phyloP scores from a whole-genome alignment of 2,113 vertebrate species.

The Sinocyclocheilus maitianheensis region DNA sequence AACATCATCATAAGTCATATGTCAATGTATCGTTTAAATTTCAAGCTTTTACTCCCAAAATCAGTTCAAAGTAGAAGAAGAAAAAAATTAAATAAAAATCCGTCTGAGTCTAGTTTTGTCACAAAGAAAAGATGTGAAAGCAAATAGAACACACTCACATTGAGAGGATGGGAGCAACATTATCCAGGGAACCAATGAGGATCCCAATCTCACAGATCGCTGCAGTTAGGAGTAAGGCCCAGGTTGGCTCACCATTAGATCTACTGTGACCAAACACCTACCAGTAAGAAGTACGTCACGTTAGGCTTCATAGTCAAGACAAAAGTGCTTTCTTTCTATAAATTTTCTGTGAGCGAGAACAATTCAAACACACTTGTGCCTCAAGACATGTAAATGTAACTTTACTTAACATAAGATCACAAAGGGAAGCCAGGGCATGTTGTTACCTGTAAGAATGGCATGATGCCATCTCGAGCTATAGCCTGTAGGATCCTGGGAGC shows the following conservation, averaged over 20 bases:
- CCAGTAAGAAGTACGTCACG: not conserved
- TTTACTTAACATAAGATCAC: not conserved
- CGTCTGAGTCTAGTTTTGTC: not conserved
- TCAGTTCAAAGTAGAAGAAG: not conserved
- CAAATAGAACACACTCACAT: conserved; percentile 77
- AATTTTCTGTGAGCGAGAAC: not conserved
- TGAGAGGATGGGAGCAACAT: conserved; percentile 93
- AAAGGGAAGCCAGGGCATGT: conserved; percentile 2
- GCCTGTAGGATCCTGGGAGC: conserved; percentile 92
- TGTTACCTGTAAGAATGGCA: conserved; percentile 88
- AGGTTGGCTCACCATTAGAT: conserved; percentile 92
- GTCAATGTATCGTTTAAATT: too few relatives aligned
- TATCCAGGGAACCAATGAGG: conserved; percentile 91
- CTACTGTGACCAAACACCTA: conserved; percentile 96
- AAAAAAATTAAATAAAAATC: too few relatives aligned
- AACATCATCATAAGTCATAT: not conserved
- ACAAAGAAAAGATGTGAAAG: not conserved
- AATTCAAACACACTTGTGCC: not conserved
- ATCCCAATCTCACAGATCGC: conserved; percentile 94
- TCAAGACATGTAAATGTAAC: not conserved
- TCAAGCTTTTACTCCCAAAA: not conserved
- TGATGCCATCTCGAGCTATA: conserved; percentile 89
- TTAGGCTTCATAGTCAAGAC: not conserved
- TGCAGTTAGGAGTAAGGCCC: conserved; percentile 90
- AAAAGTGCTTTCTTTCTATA: not conserved